These are phyloP conservation scores for Drosophila guanche DNA, from an alignment of 1,140 invertebrate genomes.

Conservation along the genomic window DNA sequence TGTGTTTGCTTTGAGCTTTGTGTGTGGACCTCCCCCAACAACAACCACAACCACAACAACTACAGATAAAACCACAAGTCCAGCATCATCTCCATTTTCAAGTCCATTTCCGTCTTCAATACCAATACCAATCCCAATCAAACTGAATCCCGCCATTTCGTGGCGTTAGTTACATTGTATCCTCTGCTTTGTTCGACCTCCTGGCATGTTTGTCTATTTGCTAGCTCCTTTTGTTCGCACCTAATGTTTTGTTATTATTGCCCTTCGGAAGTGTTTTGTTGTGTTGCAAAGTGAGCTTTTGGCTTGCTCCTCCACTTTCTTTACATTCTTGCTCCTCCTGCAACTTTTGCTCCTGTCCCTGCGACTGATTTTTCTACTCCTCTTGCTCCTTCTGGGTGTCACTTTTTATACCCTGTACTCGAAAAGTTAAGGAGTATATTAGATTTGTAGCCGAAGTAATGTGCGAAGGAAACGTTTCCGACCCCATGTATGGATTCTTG, in stretches of 20 bases:
- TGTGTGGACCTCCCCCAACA: neutral
- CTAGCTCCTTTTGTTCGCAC: conserved; percentile 46
- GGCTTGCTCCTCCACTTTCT: neutral
- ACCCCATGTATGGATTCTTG: no score
- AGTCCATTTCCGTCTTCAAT: neutral
- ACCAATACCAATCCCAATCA: conserved; percentile 38
- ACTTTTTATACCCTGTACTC: neutral
- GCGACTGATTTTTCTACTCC: no score
- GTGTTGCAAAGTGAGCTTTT: conserved; percentile 1
- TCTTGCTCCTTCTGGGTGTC: no score
- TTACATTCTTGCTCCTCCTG: neutral
- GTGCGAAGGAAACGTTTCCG: no score
- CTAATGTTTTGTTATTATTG: conserved; percentile 60
- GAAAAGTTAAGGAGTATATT: no score
- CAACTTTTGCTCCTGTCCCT: no score
- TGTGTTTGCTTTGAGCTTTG: conserved; percentile 26
- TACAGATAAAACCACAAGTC: neutral
- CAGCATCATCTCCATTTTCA: no score
- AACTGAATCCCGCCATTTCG: conserved; percentile 28
- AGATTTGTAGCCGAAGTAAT: no score
- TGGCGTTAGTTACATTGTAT: conserved; percentile 50
- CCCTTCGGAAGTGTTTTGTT: conserved; percentile 23
- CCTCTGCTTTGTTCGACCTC: conserved; percentile 30
- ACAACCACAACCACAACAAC: no score
- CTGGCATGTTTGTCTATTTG: conserved; percentile 46